A percentile compares a stretch with the other conserved stretches of the same genome.
Evolutionary conservation across 2,888 invertebrate genomes (phyloP).

Genomic region (Carterocephalus palaemon): DNA sequence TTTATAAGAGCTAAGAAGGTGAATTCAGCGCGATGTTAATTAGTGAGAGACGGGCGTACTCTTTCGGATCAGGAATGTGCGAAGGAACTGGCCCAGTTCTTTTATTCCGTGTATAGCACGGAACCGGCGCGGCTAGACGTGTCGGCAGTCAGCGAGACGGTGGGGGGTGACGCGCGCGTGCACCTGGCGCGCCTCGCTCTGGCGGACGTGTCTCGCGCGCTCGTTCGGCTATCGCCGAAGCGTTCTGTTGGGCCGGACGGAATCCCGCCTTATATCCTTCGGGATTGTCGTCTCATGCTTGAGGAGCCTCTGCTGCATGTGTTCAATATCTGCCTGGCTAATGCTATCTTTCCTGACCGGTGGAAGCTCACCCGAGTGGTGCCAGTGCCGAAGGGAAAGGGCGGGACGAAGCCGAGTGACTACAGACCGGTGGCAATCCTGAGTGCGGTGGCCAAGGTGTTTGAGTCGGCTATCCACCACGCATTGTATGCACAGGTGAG

Average conservation of each 20-base stretch:
- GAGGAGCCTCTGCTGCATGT: no score
- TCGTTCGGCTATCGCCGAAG: slow-evolving; percentile 16
- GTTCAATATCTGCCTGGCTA: slow-evolving; percentile 14
- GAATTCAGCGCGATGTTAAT: neutral
- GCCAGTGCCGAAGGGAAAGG: no score
- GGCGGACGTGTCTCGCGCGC: slow-evolving; percentile 1
- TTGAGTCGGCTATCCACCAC: no score
- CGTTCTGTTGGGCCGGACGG: slow-evolving; percentile 26
- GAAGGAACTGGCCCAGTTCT: neutral
- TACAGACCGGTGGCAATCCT: slow-evolving; percentile 19
- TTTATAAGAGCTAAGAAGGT: neutral
- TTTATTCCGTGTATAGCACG: neutral
- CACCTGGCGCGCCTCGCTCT: neutral
- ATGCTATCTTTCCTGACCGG: slow-evolving; percentile 5
- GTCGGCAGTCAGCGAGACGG: neutral
- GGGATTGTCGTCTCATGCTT: slow-evolving; percentile 11
- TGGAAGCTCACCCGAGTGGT: slow-evolving; percentile 22
- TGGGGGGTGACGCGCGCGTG: neutral
- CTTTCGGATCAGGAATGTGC: neutral
- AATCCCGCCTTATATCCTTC: slow-evolving; percentile 24
- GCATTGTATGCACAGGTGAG: no score
- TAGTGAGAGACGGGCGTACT: neutral
- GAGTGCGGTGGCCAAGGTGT: slow-evolving; percentile 19
- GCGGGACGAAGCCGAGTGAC: no score
- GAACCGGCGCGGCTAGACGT: neutral